Evolutionary conservation across 2,888 invertebrate genomes (phyloP).

Genomic region (Petrolisthes manimaculis): DNA sequence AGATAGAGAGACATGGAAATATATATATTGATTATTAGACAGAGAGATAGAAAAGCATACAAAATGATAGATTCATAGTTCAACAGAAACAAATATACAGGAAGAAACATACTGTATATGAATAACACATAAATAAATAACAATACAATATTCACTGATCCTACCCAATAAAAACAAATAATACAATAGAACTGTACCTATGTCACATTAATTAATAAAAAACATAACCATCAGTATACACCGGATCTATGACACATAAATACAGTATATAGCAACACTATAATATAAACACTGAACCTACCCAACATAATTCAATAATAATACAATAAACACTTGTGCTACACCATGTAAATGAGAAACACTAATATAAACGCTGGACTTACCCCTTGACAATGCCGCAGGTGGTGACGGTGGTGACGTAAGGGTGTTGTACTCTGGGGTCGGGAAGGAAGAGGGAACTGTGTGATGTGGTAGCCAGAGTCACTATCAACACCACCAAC

Average conservation of each 20-base stretch:
- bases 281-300: background rate
- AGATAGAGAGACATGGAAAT: too few relatives aligned
- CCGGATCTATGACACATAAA: too few relatives aligned
- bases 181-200: too few relatives aligned
- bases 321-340: background rate
- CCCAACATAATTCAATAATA: background rate
- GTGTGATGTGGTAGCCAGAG: slow-evolving; percentile 44
- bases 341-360: background rate
- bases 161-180: too few relatives aligned
- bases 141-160: too few relatives aligned
- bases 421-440: slow-evolving; percentile 49
- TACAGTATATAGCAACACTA: background rate
- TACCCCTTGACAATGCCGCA: slow-evolving; percentile 64
- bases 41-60: too few relatives aligned
- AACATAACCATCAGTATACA: background rate
- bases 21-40: too few relatives aligned
- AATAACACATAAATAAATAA: too few relatives aligned
- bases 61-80: too few relatives aligned
- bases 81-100: too few relatives aligned
- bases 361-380: background rate
- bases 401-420: slow-evolving; percentile 65
- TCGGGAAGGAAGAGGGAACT: slow-evolving; percentile 34
- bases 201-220: too few relatives aligned
- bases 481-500: slow-evolving; percentile 56
- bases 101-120: too few relatives aligned